A percentile compares a stretch with the other conserved stretches of the same genome.
These are phyloP conservation scores for Trematocara nigrifrons DNA, from an alignment of 2,113 vertebrate species.

Conservation along the genomic window DNA sequence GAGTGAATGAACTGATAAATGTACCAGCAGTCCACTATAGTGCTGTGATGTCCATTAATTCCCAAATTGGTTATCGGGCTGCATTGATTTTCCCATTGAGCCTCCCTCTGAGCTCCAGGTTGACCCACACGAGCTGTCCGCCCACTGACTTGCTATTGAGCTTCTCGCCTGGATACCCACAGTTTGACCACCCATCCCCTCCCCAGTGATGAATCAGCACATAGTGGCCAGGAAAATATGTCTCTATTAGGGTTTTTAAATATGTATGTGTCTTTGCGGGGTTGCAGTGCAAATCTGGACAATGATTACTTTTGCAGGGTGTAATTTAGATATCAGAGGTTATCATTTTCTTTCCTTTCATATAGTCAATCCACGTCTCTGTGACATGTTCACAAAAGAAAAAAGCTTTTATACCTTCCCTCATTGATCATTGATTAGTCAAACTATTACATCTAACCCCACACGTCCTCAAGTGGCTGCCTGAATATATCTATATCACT, in stretches of 20 bases:
- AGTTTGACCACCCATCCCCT: not conserved
- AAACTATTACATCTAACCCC: not conserved
- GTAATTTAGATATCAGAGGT: not conserved
- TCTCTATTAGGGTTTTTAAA: constrained; percentile 28
- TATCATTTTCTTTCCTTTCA: not conserved
- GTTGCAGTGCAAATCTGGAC: not conserved
- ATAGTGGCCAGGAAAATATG: not conserved
- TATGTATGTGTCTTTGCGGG: not conserved
- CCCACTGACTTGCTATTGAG: constrained; percentile 40
- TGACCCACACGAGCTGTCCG: constrained; percentile 31
- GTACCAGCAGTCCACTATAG: constrained; percentile 7
- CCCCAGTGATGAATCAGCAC: constrained; percentile 43
- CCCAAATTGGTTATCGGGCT: constrained; percentile 56
- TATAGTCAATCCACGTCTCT: not conserved
- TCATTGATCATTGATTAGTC: constrained; percentile 22
- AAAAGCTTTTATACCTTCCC: not conserved
- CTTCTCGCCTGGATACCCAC: constrained; percentile 43
- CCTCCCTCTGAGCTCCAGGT: constrained; percentile 35
- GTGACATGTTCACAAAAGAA: not conserved
- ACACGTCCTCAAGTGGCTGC: not conserved
- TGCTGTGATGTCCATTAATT: constrained; percentile 55
- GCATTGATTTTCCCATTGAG: constrained; percentile 64
- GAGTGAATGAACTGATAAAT: constrained; percentile 19
- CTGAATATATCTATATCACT: not conserved
- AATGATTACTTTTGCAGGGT: not conserved